Percentiles rank a stretch among this genome's conserved stretches.
phyloP scores from a whole-genome alignment of 2,797 vertebrate species.

The Telmatherina bonti region DNA sequence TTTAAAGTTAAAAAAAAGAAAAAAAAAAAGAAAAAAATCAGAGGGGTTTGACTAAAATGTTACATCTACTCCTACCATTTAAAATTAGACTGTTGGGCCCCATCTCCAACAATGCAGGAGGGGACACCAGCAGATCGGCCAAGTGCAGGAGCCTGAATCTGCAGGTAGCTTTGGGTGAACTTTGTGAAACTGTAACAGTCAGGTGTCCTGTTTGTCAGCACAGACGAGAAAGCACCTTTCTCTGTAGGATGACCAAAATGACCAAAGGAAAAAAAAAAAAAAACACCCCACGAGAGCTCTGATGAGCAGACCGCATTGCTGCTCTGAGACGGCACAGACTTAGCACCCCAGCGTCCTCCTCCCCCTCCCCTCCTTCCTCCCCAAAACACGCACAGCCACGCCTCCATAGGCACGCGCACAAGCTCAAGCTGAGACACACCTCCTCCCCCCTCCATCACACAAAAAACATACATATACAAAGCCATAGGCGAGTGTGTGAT shows the following conservation, averaged over 20 bases:
- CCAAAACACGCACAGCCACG: constrained; percentile 73
- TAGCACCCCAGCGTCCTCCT: not conserved
- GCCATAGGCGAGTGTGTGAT: constrained; percentile 40
- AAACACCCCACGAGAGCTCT: constrained; percentile 7
- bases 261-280: too few species aligned
- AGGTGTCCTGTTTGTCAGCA: not conserved
- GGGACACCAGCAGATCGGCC: constrained; percentile 28
- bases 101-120: constrained; percentile 24
- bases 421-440: constrained; percentile 78
- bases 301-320: constrained; percentile 68
- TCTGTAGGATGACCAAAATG: constrained; percentile 22
- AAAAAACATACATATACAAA: constrained; percentile 20
- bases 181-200: constrained; percentile 6
- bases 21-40: not conserved
- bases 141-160: constrained; percentile 16
- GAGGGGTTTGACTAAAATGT: not conserved
- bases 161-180: constrained; percentile 21
- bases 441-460: constrained; percentile 73
- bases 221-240: constrained; percentile 10
- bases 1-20: not conserved
- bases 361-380: constrained; percentile 10
- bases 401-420: constrained; percentile 71
- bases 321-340: constrained; percentile 39
- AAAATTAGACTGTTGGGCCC: not conserved
- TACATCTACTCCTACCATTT: not conserved